These are phyloP conservation scores for Plestiodon gilberti DNA, from an alignment of 2,113 vertebrate genomes.

Conservation along the genomic window DNA sequence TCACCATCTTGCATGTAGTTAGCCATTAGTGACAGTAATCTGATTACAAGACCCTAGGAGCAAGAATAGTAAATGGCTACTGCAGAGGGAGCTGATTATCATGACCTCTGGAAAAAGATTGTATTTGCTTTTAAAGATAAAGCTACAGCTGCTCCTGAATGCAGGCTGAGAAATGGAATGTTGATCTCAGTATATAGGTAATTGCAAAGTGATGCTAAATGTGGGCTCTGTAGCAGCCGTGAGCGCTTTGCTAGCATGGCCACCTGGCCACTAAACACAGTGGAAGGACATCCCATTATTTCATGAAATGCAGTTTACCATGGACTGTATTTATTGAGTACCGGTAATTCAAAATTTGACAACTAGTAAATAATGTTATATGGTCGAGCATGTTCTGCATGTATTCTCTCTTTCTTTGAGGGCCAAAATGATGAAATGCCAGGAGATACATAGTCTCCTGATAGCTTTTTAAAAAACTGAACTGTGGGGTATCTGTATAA, in stretches of 20 bases:
- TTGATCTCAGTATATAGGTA: background rate
- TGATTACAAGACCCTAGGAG: constrained; percentile 21
- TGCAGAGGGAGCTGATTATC: background rate
- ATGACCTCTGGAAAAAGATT: background rate
- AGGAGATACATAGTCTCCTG: background rate
- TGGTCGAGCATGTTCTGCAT: background rate
- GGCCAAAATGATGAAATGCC: background rate
- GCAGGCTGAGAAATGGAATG: background rate
- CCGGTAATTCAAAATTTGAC: background rate
- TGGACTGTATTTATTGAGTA: background rate
- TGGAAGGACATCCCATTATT: constrained; percentile 4
- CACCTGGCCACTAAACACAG: background rate
- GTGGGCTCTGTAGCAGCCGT: background rate
- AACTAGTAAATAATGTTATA: background rate
- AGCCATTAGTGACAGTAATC: constrained; percentile 10
- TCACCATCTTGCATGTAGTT: rapidly evolving
- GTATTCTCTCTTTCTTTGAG: background rate
- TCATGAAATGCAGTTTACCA: background rate
- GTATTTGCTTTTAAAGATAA: background rate
- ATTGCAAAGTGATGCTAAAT: background rate
- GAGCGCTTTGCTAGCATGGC: constrained; percentile 5
- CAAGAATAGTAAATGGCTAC: background rate
- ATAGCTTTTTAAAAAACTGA: background rate
- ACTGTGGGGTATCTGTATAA: background rate
- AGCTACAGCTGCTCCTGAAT: background rate